Base-by-base conservation (phyloP, 2,888 invertebrate genomes). In the Rhingia campestris region DNA sequence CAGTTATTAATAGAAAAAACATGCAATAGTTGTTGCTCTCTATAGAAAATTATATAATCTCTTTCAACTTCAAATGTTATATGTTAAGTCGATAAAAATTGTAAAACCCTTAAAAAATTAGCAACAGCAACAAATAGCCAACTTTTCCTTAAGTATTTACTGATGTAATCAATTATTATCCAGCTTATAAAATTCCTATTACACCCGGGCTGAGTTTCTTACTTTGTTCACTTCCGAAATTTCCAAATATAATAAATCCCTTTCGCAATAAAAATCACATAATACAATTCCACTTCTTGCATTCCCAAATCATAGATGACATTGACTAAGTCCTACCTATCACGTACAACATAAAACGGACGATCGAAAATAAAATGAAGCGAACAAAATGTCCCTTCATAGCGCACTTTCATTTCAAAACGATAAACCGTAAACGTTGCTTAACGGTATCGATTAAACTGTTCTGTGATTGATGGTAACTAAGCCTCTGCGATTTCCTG, bases 381-480 rank as follows among this genome's bases (percentile, higher is more conserved):
- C 47, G 45, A 41, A 22, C 22, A 53, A 63, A 76, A 53, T 54
- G 53, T 54, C 59, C 56, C 67, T 67, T 43, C 43, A 33, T 30
- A 58, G 45, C 58, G 53, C 35, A 58, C 9, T 32, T 32, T 53
- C 30, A 67, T 39, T 76, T 35, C 66, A 43, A 75, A 67, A 53
- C 56, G 76, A 61, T 69, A 76, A 76, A 76, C 47, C 45, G 51
- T 76, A 53, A 76, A 69, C 59, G 59, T 61, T 76, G 69, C 76
- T 69, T 61, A 76, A 53, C 54, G 76, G 69, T 69, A 76, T 69
- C 76, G 76, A 76, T 76, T 76, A 61, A 76, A 61, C 61, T 53
- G 61, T 47, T 59, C 61, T 32, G 76, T 76, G 76, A 76, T 67
- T 76, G 76, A 76, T 69, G 69, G 53, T 45, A 67, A 61, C 41